Base-by-base conservation (phyloP, 2,888 invertebrate species). In the Fabriciana adippe region DNA sequence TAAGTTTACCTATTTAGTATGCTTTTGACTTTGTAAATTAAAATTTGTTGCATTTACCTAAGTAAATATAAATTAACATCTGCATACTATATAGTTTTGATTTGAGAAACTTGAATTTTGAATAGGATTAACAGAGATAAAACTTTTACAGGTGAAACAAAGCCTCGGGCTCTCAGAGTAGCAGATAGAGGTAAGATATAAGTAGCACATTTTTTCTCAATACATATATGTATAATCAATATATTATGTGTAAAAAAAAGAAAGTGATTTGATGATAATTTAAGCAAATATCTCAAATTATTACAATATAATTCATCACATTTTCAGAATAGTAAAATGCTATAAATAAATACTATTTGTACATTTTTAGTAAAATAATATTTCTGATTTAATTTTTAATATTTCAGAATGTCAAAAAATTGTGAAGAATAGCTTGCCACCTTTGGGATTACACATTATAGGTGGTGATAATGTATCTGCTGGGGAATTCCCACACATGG, bases 401-500 rank as follows among this genome's bases (percentile, higher is more conserved):
- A 59, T 81, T 85, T 67, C 85, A 92, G 92, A 90, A 84, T 93
- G 92, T 75, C 74, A 83, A 61, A 86, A 88, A 75, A 87, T 90
- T 50, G 74, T 75, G 1, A 73, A 77, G 1, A 69, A 73, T 6
- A 81, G 73, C n/a, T 75, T 84, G 68, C 82, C 83, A 45, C 81
- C 89, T 1, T 66, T 92, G 47, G 81, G 79, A 50, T 73, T 84
- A 21, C 83, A 89, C 70, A 92, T 92, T 31, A 81, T 91, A 55
- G 90, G 88, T 14, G 92, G 92, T 0, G 87, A 83, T 70, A 66
- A 69, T 21, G 89, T 87, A 1, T 73, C 84, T 14, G 67, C 78
- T 6, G 91, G 91, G 69, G 92, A 92, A 81, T 92, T 90, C 72
- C 91, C 89, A 47, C 87, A 89, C 69, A 90, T 90, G 91, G 91